Evolutionary conservation across 2,797 vertebrate genomes (phyloP), one percentile per base, ranked within the genome.

Genomic region (Clangula hyemalis): DNA sequence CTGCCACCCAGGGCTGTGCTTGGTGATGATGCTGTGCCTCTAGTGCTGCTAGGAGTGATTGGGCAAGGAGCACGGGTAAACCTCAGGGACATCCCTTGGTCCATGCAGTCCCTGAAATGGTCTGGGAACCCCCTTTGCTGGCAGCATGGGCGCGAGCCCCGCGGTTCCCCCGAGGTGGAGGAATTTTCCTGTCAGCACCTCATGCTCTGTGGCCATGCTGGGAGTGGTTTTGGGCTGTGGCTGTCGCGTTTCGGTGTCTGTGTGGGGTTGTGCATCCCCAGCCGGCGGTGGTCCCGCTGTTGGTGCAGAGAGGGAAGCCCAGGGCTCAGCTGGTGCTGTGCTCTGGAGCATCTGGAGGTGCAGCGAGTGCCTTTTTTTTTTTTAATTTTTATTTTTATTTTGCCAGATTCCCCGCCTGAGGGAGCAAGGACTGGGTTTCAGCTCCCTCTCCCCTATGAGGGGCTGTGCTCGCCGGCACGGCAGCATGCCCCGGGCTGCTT

Each of bases 401-500:
- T 13, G 19, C 56, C 56, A 4, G 27, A 49, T 41, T 56, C 25
- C 5, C 47, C 14, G 6, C 22, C 36, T 32, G 47, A 32, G 24
- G 66, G 58, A 58, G 43, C 73, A 17, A 43, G 27, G 39, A 12
- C 22, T 66, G 73, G 6, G 10, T 30, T 78, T 58, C 58, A 58
- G 38, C 36, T 34, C 51, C 1, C 1, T 27, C 36, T 41, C 36
- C 32, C 49, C 43, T 10, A 10, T 10, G 56, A 28, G 36, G 43
- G 68, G 12, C 68, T 36, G 34, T 2, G 1, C 22, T 68, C 11
- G 22, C 45, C 1, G 4, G 66, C 54, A 27, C 4, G 11, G 62
- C 2, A 0, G 27, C 18, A 16, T 0, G 8, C 2, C 1, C 32
- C 1, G 1, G 32, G 43, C 73, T 64, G 57, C 57, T 53, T 58